These are phyloP conservation scores for Ornithoptera priamus DNA, from an alignment of 2,888 invertebrate genomes.

Conservation along the genomic window DNA sequence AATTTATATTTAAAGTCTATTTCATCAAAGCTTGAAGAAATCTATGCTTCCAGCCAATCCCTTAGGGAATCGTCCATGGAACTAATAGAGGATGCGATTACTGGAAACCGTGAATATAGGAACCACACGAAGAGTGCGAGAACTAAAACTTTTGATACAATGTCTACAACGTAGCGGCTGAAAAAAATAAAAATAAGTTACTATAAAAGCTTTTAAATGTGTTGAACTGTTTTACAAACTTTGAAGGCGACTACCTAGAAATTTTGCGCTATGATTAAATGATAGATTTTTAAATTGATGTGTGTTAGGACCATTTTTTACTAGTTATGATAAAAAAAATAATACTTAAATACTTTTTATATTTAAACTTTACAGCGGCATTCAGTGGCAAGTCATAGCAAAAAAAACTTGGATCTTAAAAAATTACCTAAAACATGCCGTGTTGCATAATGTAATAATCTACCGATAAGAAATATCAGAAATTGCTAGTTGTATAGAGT, in stretches of 20 bases:
- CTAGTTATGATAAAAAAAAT: no score
- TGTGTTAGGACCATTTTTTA: no score
- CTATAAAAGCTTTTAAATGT: background rate
- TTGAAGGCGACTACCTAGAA: no score
- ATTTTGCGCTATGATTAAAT: no score
- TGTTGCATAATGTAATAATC: background rate
- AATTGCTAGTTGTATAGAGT: background rate
- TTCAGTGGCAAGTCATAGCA: constrained; percentile 75
- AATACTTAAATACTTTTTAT: no score
- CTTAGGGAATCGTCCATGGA: constrained; percentile 49
- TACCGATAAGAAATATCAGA: background rate
- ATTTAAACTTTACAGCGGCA: background rate
- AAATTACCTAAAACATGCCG: no score
- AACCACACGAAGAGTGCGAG: constrained; percentile 51
- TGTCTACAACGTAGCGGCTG: constrained; percentile 62
- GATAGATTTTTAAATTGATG: no score
- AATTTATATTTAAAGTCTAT: background rate
- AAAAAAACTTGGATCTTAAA: no score
- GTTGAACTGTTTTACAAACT: no score
- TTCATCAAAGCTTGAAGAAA: constrained; percentile 1
- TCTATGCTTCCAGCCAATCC: constrained; percentile 34
- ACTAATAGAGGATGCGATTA: constrained; percentile 48
- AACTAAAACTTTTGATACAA: constrained; percentile 49
- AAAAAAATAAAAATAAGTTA: constrained; percentile 35
- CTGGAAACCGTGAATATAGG: constrained; percentile 49